phyloP scores from a whole-genome alignment of 2,113 vertebrate species.

The Pseudorasbora parva region DNA sequence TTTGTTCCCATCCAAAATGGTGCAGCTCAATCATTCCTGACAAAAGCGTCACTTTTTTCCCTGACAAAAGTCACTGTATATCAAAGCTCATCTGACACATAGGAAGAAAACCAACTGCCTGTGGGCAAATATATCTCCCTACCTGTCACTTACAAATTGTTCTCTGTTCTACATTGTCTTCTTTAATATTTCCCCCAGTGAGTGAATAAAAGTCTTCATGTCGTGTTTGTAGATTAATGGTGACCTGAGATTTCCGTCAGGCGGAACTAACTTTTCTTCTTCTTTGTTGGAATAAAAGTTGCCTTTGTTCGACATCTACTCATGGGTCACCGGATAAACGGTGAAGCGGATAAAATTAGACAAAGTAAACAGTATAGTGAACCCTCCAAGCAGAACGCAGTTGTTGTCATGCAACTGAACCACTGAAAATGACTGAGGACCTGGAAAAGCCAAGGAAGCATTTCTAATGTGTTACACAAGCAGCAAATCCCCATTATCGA shows the following conservation, averaged over 20 bases:
- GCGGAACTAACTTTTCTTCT: constrained; percentile 52
- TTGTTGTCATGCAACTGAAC: constrained; percentile 3
- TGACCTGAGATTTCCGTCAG: constrained; percentile 49
- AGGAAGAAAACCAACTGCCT: constrained; percentile 71
- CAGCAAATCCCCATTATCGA: constrained; percentile 53
- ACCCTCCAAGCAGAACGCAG: background rate
- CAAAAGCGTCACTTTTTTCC: constrained; percentile 69
- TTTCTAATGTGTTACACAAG: constrained; percentile 56
- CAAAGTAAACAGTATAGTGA: background rate
- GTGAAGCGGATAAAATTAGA: constrained; percentile 2
- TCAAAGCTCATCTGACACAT: constrained; percentile 63
- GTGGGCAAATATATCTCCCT: constrained; percentile 72
- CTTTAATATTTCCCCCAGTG: constrained; percentile 72
- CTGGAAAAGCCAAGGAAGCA: constrained; percentile 28
- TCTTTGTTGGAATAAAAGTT: constrained; percentile 57
- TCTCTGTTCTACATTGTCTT: constrained; percentile 65
- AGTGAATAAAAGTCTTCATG: constrained; percentile 64
- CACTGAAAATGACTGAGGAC: constrained; percentile 32
- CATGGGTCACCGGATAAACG: constrained; percentile 61
- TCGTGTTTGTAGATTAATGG: constrained; percentile 64
- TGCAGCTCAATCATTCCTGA: constrained; percentile 71
- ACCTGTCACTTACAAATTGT: constrained; percentile 70
- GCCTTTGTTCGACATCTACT: constrained; percentile 60
- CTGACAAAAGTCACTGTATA: constrained; percentile 55
- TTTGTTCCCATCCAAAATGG: constrained; percentile 49